Conservation (phyloP, 2,113 vertebrate species). For the Mastomys coucha region DNA sequence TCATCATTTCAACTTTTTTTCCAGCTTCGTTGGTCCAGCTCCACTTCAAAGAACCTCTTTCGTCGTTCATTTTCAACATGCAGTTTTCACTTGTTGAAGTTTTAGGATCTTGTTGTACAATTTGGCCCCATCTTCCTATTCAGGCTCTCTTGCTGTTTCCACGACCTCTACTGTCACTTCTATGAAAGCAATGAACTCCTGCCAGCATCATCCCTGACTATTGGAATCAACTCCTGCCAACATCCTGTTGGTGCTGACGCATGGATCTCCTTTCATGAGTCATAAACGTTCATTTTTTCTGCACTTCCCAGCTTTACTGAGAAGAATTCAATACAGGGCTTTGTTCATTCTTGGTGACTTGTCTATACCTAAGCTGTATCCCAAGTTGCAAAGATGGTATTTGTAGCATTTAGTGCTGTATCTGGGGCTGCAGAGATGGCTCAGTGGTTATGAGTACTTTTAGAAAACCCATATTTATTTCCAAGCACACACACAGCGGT, state of each 20-base stretch:
- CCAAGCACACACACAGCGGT: background rate
- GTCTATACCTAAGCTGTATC: background rate
- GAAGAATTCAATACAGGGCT: background rate
- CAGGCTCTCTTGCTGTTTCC: background rate
- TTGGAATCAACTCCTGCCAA: background rate
- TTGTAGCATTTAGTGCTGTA: background rate
- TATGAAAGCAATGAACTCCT: background rate
- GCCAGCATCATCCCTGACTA: background rate
- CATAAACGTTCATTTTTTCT: background rate
- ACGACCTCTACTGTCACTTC: background rate
- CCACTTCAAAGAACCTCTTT: background rate
- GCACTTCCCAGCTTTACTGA: background rate
- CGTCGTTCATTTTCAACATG: background rate
- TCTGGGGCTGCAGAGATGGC: background rate
- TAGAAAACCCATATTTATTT: background rate
- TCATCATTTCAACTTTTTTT: background rate
- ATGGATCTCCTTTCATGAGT: background rate
- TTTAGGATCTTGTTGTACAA: background rate
- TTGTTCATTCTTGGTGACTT: background rate
- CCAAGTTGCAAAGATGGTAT: background rate
- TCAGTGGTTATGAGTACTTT: background rate
- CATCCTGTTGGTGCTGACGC: background rate
- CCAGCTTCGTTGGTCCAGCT: background rate
- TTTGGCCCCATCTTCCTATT: background rate
- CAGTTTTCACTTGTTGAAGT: background rate